Evolutionary conservation across 2,113 vertebrate species (phyloP).

Genomic region (Oryzias celebensis): DNA sequence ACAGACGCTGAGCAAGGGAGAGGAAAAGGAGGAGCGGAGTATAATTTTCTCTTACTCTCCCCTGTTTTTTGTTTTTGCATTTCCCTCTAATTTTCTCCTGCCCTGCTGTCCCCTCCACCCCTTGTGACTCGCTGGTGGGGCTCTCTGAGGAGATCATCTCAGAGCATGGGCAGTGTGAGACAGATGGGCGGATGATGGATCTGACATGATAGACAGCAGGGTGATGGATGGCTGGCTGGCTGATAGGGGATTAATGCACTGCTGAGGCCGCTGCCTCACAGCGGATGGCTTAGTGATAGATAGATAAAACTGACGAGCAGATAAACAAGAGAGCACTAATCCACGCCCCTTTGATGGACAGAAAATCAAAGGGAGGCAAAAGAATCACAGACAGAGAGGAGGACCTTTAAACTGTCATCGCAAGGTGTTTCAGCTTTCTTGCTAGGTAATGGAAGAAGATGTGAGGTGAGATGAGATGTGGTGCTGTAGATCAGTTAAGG

Average conservation of each 20-base stretch:
- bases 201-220: slow-evolving; percentile 78
- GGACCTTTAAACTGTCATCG: slow-evolving; percentile 37
- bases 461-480: slow-evolving; percentile 27
- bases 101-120: slow-evolving; percentile 40
- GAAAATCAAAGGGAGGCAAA: slow-evolving; percentile 75
- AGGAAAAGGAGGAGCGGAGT: slow-evolving; percentile 27
- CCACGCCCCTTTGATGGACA: slow-evolving; percentile 77
- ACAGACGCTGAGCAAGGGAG: slow-evolving; percentile 24
- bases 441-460: slow-evolving; percentile 29
- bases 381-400: slow-evolving; percentile 55
- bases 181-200: slow-evolving; percentile 83
- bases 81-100: slow-evolving; percentile 50
- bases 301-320: slow-evolving; percentile 80
- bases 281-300: slow-evolving; percentile 74
- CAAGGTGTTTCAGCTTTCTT: slow-evolving; percentile 31
- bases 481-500: slow-evolving; percentile 20
- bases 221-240: slow-evolving; percentile 78
- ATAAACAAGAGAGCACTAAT: slow-evolving; percentile 82
- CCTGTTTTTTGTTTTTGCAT: slow-evolving; percentile 34
- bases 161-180: slow-evolving; percentile 66
- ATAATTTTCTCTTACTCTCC: slow-evolving; percentile 50
- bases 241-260: slow-evolving; percentile 82
- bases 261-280: slow-evolving; percentile 58
- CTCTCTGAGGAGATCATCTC: slow-evolving; percentile 62
- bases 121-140: slow-evolving; percentile 47